Percentiles rank a stretch among this genome's conserved stretches.
Evolutionary conservation across 1,140 invertebrate species (phyloP).

Genomic region (Drosophila triauraria): DNA sequence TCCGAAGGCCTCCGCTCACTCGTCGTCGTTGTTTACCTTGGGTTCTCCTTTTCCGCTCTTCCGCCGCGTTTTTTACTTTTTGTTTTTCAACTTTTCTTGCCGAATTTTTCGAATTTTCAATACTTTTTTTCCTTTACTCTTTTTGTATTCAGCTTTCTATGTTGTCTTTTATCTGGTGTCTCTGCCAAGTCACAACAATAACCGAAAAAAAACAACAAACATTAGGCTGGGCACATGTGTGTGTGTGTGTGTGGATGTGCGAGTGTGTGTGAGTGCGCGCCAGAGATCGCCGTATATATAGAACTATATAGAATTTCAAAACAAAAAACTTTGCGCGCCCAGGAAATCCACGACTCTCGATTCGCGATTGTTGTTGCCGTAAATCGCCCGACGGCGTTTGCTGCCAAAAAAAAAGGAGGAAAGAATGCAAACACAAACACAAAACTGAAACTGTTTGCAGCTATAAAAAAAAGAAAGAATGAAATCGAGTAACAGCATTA

Average conservation of each 20-base stretch:
- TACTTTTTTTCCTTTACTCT: slow-evolving; percentile 6
- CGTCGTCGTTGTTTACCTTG: slow-evolving; percentile 21
- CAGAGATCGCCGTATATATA: slow-evolving; percentile 34
- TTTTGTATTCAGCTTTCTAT: slow-evolving; percentile 20
- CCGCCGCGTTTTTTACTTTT: slow-evolving; percentile 6
- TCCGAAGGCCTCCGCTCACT: slow-evolving; percentile 24
- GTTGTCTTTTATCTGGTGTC: slow-evolving; percentile 52
- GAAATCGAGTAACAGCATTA: slow-evolving; percentile 1
- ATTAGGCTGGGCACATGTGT: slow-evolving; percentile 13
- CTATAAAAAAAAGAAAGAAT: background rate
- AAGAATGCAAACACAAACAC: slow-evolving; percentile 27
- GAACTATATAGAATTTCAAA: slow-evolving; percentile 48
- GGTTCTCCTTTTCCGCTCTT: slow-evolving; percentile 38
- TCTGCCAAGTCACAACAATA: slow-evolving; percentile 56
- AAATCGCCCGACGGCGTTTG: slow-evolving; percentile 35
- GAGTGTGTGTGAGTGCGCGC: slow-evolving; percentile 7
- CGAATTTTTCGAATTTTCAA: slow-evolving; percentile 32
- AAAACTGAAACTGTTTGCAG: slow-evolving; percentile 25
- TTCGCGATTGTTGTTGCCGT: slow-evolving; percentile 37
- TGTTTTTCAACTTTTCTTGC: slow-evolving; percentile 16
- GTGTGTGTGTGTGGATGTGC: background rate
- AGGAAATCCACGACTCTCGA: slow-evolving; percentile 38
- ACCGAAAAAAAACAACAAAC: slow-evolving; percentile 56
- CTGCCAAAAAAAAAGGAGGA: slow-evolving; percentile 29
- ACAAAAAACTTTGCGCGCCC: slow-evolving; percentile 53